phyloP scores from a whole-genome alignment of 1,140 invertebrate genomes.

The Idris sp. region DNA sequence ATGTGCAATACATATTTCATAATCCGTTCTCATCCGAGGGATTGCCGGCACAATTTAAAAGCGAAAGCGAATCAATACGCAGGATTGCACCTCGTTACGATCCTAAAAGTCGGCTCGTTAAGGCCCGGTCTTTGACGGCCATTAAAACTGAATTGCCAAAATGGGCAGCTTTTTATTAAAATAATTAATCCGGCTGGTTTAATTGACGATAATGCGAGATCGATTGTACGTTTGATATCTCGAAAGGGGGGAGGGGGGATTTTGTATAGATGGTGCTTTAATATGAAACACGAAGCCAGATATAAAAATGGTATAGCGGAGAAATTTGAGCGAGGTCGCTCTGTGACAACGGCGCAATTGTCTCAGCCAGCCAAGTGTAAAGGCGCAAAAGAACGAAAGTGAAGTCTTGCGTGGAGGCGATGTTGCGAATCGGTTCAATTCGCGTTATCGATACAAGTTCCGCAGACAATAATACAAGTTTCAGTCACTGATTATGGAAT shows the following conservation, averaged over 20 bases:
- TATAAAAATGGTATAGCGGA: constrained; percentile 22
- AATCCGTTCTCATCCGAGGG: constrained; percentile 62
- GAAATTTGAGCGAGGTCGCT: constrained; percentile 38
- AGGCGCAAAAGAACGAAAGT: constrained; percentile 66
- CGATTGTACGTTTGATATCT: too few relatives aligned
- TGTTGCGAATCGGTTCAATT: constrained; percentile 59
- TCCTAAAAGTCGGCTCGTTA: constrained; percentile 31
- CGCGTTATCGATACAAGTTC: constrained; percentile 47
- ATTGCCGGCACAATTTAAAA: constrained; percentile 58
- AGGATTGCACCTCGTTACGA: constrained; percentile 41
- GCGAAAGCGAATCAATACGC: constrained; percentile 63
- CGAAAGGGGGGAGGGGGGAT: too few relatives aligned
- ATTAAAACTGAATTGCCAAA: constrained; percentile 19
- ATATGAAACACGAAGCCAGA: not conserved
- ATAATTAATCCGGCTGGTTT: too few relatives aligned
- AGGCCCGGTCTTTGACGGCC: constrained; percentile 19
- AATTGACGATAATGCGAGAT: too few relatives aligned
- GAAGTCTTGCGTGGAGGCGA: constrained; percentile 56
- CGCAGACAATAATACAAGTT: constrained; percentile 21
- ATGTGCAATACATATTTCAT: constrained; percentile 61
- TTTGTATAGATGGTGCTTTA: too few relatives aligned
- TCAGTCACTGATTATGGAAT: constrained; percentile 27
- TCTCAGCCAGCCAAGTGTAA: constrained; percentile 49
- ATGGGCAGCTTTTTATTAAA: too few relatives aligned
- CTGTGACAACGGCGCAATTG: constrained; percentile 47